Evolutionary conservation across 2,888 invertebrate species (phyloP).

Genomic region (Pammene aurita): DNA sequence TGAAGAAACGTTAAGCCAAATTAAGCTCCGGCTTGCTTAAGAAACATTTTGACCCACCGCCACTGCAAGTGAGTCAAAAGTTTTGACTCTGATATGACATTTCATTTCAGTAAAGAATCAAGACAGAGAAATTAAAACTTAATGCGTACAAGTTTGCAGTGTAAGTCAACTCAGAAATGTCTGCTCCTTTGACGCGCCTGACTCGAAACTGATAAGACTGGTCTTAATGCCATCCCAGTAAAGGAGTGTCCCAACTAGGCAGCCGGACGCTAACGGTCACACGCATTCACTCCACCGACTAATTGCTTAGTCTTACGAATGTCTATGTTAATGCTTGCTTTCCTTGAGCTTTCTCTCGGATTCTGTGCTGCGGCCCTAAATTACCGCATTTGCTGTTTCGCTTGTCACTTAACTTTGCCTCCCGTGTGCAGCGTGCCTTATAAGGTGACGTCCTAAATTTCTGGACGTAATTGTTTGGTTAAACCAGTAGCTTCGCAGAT

Average conservation of each 20-base stretch:
- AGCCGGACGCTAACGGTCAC: slow-evolving; percentile 79
- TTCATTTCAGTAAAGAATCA: too few relatives aligned
- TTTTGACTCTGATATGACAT: too few relatives aligned
- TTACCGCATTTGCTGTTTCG: slow-evolving; percentile 22
- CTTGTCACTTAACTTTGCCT: slow-evolving; percentile 20
- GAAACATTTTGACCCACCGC: too few relatives aligned
- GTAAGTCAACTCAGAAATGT: not conserved
- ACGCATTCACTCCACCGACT: slow-evolving; percentile 72
- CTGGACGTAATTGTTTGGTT: slow-evolving; percentile 52
- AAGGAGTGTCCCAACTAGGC: slow-evolving; percentile 66
- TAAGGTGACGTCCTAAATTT: slow-evolving; percentile 55
- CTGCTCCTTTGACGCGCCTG: not conserved
- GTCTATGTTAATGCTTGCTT: slow-evolving; percentile 43
- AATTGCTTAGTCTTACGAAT: slow-evolving; percentile 68
- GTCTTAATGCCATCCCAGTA: slow-evolving; percentile 23
- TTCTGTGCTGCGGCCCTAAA: slow-evolving; percentile 35
- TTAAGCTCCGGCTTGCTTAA: too few relatives aligned
- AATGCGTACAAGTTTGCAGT: not conserved
- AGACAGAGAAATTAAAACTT: too few relatives aligned
- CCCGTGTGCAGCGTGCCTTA: slow-evolving; percentile 44
- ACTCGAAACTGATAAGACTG: not conserved
- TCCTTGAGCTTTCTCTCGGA: slow-evolving; percentile 42
- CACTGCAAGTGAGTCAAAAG: too few relatives aligned
- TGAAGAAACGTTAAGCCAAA: too few relatives aligned
- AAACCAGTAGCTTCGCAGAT: slow-evolving; percentile 41